Percentiles rank a stretch among this genome's conserved stretches.
phyloP scores from a whole-genome alignment of 2,888 invertebrate genomes.

The Reticulitermes lucifugus region DNA sequence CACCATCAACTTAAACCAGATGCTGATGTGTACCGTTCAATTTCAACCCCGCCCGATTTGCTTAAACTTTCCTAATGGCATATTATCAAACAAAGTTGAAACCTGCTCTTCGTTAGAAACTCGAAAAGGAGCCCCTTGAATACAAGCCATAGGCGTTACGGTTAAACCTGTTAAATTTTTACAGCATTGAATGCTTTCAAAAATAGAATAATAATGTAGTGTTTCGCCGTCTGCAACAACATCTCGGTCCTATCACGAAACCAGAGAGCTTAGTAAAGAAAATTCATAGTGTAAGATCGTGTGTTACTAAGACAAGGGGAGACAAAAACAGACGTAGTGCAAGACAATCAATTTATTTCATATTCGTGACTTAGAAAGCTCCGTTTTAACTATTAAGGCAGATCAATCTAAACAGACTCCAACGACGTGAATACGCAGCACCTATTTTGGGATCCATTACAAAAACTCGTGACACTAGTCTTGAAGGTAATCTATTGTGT shows the following conservation, averaged over 20 bases:
- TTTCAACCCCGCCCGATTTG: too few relatives aligned
- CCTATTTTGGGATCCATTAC: neutral
- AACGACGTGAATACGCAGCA: neutral
- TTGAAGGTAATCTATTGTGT: conserved; percentile 2
- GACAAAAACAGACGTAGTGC: neutral
- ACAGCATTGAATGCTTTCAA: too few relatives aligned
- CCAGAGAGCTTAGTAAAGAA: neutral
- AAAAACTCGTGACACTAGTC: neutral
- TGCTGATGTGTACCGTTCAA: too few relatives aligned
- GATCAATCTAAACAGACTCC: neutral
- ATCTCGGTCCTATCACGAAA: neutral
- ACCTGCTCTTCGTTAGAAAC: too few relatives aligned
- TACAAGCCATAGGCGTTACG: too few relatives aligned
- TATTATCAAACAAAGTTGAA: too few relatives aligned
- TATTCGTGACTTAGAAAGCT: neutral
- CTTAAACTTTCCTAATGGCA: too few relatives aligned
- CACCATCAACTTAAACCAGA: too few relatives aligned
- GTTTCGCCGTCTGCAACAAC: neutral
- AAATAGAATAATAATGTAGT: neutral
- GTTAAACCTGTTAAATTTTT: too few relatives aligned
- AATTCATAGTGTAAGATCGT: conserved; percentile 21
- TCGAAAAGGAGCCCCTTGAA: too few relatives aligned
- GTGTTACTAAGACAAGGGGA: neutral
- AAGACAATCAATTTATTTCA: conserved; percentile 13
- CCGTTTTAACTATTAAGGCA: neutral